Percentiles rank a stretch among this genome's conserved stretches.
Evolutionary conservation across 2,888 invertebrate species (phyloP).

Genomic region (Criorhina ranunculi): DNA sequence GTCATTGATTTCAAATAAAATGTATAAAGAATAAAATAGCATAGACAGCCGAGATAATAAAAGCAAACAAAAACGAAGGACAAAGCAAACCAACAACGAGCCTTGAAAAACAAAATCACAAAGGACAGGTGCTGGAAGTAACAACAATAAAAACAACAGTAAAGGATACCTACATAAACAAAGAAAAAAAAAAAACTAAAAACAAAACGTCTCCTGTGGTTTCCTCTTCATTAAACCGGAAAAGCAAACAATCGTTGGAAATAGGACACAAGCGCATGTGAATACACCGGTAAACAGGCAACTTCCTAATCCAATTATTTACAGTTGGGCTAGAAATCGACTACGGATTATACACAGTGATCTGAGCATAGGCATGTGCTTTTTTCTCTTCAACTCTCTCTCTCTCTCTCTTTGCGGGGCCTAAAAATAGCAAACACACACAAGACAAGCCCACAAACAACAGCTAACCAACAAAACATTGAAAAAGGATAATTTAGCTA

Average conservation of each 20-base stretch:
- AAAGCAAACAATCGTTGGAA: constrained; percentile 71
- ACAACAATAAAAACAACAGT: constrained; percentile 28
- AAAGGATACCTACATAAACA: constrained; percentile 33
- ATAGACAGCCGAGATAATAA: constrained; percentile 23
- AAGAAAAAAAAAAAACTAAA: constrained; percentile 8
- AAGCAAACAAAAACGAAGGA: constrained; percentile 12
- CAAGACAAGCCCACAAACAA: no score
- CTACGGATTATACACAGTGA: constrained; percentile 67
- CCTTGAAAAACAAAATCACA: background rate
- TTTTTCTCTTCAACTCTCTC: no score
- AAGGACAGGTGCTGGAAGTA: constrained; percentile 18
- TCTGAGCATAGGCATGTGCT: constrained; percentile 52
- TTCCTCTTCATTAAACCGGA: constrained; percentile 76
- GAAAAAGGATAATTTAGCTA: constrained; percentile 62
- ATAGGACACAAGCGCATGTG: constrained; percentile 70
- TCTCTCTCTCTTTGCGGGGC: background rate
- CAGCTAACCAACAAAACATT: background rate
- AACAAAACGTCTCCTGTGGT: constrained; percentile 66
- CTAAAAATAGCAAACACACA: constrained; percentile 51
- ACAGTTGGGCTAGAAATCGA: constrained; percentile 74
- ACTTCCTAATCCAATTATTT: constrained; percentile 77
- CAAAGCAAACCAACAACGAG: constrained; percentile 5
- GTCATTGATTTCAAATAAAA: constrained; percentile 66
- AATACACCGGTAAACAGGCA: constrained; percentile 74
- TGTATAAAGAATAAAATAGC: constrained; percentile 14